These are phyloP conservation scores for Acleris sparsana DNA, from an alignment of 2,888 invertebrate genomes.

Conservation along the genomic window DNA sequence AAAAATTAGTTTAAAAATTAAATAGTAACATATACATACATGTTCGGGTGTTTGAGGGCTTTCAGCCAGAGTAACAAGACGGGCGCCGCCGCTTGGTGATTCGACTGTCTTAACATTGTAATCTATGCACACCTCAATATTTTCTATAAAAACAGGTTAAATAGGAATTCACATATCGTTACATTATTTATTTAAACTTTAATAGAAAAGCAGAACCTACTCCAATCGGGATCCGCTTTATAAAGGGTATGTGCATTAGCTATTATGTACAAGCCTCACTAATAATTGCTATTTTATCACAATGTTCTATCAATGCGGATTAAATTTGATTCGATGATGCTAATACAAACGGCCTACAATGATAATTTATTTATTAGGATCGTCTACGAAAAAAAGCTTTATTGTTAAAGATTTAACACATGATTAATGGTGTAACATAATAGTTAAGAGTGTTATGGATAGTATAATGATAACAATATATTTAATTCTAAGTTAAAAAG, in stretches of 20 bases:
- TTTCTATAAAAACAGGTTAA: conserved; percentile 50
- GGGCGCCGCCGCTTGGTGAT: conserved; percentile 63
- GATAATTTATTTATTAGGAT: conserved; percentile 26
- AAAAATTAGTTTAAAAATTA: conserved; percentile 50
- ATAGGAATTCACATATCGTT: conserved; percentile 38
- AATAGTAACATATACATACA: conserved; percentile 59
- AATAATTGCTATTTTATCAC: conserved; percentile 39
- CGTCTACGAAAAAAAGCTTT: conserved; percentile 19
- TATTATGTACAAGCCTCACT: conserved; percentile 62
- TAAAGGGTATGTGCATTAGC: conserved; percentile 47
- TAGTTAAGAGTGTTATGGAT: conserved; percentile 27
- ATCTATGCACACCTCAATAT: conserved; percentile 50
- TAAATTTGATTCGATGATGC: conserved; percentile 33
- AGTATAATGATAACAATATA: conserved; percentile 31
- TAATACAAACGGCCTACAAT: conserved; percentile 28
- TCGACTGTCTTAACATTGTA: conserved; percentile 69
- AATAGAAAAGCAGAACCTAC: conserved; percentile 49
- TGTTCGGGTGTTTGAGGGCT: conserved; percentile 53
- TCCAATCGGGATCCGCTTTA: conserved; percentile 50
- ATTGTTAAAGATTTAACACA: conserved; percentile 31
- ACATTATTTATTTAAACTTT: conserved; percentile 43
- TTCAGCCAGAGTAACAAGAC: conserved; percentile 63
- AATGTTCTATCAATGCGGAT: conserved; percentile 53
- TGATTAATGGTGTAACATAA: conserved; percentile 29
- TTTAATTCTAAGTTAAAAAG: conserved; percentile 28